A percentile compares a stretch with the other conserved stretches of the same genome.
Conservation (phyloP, 1,140 invertebrate species). For the Drosophila repleta region DNA sequence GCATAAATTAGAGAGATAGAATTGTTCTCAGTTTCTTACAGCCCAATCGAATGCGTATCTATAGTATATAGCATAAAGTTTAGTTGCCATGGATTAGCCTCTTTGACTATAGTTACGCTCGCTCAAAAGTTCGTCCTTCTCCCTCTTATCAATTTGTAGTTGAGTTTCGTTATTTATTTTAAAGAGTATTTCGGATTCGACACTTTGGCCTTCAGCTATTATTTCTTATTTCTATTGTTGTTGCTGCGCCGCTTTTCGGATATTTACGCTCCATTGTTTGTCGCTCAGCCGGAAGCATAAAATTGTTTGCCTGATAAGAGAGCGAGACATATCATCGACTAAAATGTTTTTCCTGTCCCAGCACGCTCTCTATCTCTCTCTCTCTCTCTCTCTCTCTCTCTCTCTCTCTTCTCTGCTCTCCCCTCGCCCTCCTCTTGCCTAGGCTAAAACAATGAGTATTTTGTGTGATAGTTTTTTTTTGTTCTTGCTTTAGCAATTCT, state of each 20-base stretch:
- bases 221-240: slow-evolving; percentile 54
- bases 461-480: slow-evolving; percentile 41
- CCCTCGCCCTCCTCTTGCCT: slow-evolving; percentile 12
- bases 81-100: neutral
- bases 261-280: slow-evolving; percentile 82
- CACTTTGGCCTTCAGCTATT: neutral
- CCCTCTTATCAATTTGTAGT: neutral
- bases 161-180: neutral
- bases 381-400: neutral
- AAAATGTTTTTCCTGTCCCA: slow-evolving; percentile 64
- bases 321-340: slow-evolving; percentile 70
- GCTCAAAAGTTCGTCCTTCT: neutral
- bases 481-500: slow-evolving; percentile 25
- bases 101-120: neutral
- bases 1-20: neutral
- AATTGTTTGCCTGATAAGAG: slow-evolving; percentile 79
- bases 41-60: neutral
- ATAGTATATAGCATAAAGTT: no score
- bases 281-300: slow-evolving; percentile 81
- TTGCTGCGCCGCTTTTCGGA: slow-evolving; percentile 71
- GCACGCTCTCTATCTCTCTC: slow-evolving; percentile 8
- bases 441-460: slow-evolving; percentile 48
- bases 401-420: neutral
- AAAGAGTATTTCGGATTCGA: slow-evolving; percentile 3
- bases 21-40: neutral